A percentile compares a stretch with the other conserved stretches of the same genome.
phyloP scores from a whole-genome alignment of 2,888 invertebrate species.

The Drosophila leonis region DNA sequence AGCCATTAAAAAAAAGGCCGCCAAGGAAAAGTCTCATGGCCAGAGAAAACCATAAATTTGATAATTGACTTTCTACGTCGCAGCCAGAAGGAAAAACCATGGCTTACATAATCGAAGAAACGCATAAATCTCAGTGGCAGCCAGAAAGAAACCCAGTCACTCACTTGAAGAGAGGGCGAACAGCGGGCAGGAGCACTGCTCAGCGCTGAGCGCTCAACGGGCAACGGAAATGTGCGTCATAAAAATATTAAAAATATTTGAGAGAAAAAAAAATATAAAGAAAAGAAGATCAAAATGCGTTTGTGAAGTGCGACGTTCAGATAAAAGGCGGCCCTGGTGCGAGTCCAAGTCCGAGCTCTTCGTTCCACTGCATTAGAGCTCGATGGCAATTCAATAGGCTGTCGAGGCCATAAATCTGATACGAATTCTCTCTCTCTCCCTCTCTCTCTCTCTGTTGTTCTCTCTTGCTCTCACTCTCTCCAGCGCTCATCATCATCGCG shows the following conservation, averaged over 20 bases:
- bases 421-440: conserved; percentile 27
- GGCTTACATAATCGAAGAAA: conserved; percentile 78
- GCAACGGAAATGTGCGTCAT: conserved; percentile 77
- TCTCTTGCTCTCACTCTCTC: conserved; percentile 1
- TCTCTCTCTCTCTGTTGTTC: conserved; percentile 5
- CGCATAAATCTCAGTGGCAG: conserved; percentile 68
- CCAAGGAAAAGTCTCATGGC: conserved; percentile 53
- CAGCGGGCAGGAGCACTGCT: not conserved
- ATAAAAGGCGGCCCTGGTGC: conserved; percentile 38
- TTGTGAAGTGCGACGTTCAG: conserved; percentile 44
- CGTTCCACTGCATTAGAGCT: conserved; percentile 74
- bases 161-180: conserved; percentile 46
- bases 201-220: conserved; percentile 2
- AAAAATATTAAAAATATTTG: conserved; percentile 76
- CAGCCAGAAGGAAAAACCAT: conserved; percentile 48
- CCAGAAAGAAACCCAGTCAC: conserved; percentile 59
- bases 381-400: conserved; percentile 65
- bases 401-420: conserved; percentile 74
- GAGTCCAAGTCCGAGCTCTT: conserved; percentile 23
- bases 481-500: conserved; percentile 23
- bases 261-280: conserved; percentile 1
- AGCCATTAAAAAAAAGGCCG: conserved; percentile 51
- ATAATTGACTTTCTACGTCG: conserved; percentile 77
- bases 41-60: conserved; percentile 77
- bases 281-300: conserved; percentile 54